Evolutionary conservation across 2,888 invertebrate genomes (phyloP).

Genomic region (Eupithecia insigniata): DNA sequence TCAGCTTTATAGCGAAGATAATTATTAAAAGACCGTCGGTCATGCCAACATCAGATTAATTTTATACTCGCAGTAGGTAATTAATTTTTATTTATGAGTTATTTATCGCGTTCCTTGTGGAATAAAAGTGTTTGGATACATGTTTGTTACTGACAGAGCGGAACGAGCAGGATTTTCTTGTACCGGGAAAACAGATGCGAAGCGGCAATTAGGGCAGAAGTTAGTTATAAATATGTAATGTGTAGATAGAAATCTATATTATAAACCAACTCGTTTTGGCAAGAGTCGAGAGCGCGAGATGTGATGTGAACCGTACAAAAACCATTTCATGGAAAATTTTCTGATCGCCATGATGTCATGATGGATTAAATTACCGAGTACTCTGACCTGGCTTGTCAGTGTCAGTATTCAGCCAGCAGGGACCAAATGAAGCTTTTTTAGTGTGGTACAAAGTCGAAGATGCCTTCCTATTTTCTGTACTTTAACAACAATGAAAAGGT

Average conservation of each 20-base stretch:
- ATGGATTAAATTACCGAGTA: slow-evolving; percentile 75
- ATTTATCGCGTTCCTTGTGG: background rate
- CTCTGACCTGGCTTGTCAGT: slow-evolving; percentile 74
- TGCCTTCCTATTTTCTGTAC: background rate
- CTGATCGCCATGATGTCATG: slow-evolving; percentile 79
- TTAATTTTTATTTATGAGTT: too few species aligned
- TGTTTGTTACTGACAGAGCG: background rate
- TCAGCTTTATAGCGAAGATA: too few species aligned
- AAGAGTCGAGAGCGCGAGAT: slow-evolving; percentile 24
- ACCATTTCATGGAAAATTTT: slow-evolving; percentile 75
- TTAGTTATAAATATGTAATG: background rate
- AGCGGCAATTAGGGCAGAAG: background rate
- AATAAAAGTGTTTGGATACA: background rate
- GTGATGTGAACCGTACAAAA: slow-evolving; percentile 58
- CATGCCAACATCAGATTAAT: too few species aligned
- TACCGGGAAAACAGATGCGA: background rate
- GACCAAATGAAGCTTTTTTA: slow-evolving; percentile 21
- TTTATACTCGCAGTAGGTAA: too few species aligned
- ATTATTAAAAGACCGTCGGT: too few species aligned
- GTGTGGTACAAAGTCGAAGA: too few species aligned
- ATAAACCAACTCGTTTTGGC: slow-evolving; percentile 19
- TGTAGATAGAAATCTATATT: background rate
- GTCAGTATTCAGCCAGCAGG: slow-evolving; percentile 56
- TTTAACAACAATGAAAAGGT: background rate
- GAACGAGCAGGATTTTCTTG: background rate